Percentiles rank a stretch among this genome's conserved stretches.
These are phyloP conservation scores for Heliothis peltigera DNA, from an alignment of 2,888 invertebrate species.

Conservation along the genomic window DNA sequence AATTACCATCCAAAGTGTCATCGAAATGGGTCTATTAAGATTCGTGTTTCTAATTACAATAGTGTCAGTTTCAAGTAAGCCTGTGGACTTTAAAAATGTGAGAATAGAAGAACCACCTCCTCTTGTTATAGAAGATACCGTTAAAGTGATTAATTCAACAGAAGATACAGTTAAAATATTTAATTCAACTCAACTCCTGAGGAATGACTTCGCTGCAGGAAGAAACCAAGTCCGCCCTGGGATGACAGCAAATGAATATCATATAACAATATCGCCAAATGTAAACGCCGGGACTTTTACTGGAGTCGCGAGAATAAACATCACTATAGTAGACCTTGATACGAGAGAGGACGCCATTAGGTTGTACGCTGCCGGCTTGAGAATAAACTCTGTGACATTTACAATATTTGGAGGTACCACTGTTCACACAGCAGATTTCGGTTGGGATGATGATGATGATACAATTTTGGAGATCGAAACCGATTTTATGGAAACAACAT, in stretches of 20 bases:
- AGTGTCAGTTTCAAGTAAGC: constrained; percentile 59
- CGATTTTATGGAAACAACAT: constrained; percentile 58
- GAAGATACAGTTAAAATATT: constrained; percentile 7
- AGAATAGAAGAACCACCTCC: not conserved
- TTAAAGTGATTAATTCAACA: constrained; percentile 21
- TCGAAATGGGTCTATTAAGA: constrained; percentile 59
- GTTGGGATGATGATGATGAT: constrained; percentile 68
- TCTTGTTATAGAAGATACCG: constrained; percentile 4
- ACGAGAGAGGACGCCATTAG: constrained; percentile 68
- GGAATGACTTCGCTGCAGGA: constrained; percentile 7
- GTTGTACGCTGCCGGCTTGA: constrained; percentile 68
- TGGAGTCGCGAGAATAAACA: constrained; percentile 66
- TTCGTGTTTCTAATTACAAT: constrained; percentile 55
- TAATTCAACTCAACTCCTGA: constrained; percentile 1
- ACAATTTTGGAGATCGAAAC: constrained; percentile 70
- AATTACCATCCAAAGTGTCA: constrained; percentile 24
- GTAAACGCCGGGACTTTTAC: constrained; percentile 62
- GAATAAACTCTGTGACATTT: constrained; percentile 65
- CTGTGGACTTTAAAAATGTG: constrained; percentile 50
- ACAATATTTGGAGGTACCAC: constrained; percentile 62
- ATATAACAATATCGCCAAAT: constrained; percentile 67
- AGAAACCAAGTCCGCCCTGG: constrained; percentile 73
- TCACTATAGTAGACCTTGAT: constrained; percentile 59
- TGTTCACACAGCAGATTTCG: constrained; percentile 49
- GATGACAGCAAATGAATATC: constrained; percentile 68